A percentile compares a stretch with the other conserved stretches of the same genome.
These are phyloP conservation scores for Pseudomyrmex pallidus DNA, from an alignment of 1,140 invertebrate species.

Conservation along the genomic window DNA sequence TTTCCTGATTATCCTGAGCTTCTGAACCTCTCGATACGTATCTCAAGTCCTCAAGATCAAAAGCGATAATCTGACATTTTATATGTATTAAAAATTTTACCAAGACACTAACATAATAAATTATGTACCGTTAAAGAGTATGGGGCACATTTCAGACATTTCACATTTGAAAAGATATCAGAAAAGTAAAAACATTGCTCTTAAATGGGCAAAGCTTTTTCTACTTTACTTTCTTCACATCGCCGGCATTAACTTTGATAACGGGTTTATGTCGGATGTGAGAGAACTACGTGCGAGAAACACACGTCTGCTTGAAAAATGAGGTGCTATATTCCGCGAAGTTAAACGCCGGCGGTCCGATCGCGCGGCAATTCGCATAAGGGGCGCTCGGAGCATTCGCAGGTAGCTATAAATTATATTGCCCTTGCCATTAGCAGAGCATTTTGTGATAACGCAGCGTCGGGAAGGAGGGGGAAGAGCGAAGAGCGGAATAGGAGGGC, in stretches of 20 bases:
- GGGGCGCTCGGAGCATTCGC: conserved; percentile 30
- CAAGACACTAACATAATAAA: neutral
- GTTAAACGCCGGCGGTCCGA: conserved; percentile 1
- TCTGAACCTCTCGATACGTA: neutral
- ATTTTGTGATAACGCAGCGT: conserved; percentile 73
- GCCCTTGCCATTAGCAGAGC: conserved; percentile 75
- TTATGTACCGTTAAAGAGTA: neutral
- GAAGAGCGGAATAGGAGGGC: conserved; percentile 45
- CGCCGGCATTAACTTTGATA: neutral
- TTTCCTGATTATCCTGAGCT: neutral
- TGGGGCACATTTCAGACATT: no score
- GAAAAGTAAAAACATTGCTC: neutral
- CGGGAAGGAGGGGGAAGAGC: conserved; percentile 1
- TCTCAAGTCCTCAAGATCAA: neutral
- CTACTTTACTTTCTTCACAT: neutral
- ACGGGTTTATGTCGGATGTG: neutral
- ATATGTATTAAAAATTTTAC: no score
- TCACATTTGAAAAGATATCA: no score
- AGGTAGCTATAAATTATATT: conserved; percentile 73
- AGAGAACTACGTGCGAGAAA: neutral
- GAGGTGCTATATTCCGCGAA: neutral
- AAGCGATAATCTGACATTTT: neutral
- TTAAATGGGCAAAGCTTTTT: no score
- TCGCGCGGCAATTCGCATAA: conserved; percentile 31
- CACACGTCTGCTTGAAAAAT: neutral